Base-by-base conservation (phyloP, 1,140 invertebrate species). In the Temnothorax nylanderi region DNA sequence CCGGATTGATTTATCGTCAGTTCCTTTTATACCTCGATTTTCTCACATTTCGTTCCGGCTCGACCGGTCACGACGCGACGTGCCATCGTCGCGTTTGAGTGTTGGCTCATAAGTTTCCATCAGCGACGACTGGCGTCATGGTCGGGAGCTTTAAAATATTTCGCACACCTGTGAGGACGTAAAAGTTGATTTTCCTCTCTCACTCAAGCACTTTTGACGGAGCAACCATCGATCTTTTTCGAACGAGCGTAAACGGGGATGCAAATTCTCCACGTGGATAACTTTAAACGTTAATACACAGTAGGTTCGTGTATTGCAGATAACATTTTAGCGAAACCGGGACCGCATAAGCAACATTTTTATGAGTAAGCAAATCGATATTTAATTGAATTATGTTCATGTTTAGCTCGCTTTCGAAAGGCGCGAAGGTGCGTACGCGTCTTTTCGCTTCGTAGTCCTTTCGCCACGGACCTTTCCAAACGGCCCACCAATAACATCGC, bases 1-100 rank as follows among this genome's bases (percentile, higher is more conserved):
- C 16, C n/a, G 44, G 51, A 74, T 84, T 76, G 88, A 89, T 90
- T 89, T 90, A 89, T 89, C 76, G 49, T 32, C 60, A 49, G 51
- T 49, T 58, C 21, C 49, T 65, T 76, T 74, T 69, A 16, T 51
- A 60, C 44, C 85, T 90, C 65, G 65, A 89, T 90, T 87, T 80
- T 89, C 85, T 89, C 88, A 69, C 74, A 87, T 89, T 89, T 87
- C 60, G 58, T 78, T 67, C n/a, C 64, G 44, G 65, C n/a, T 18
- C n/a, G 62, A 80, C 75, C 37, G 56, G 67, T 86, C 89, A 85
- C 80, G 88, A 89, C 26, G 26, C 26, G 26, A 26, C 21, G 37
- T 54, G 32, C 75, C 65, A 78, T 75, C 72, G 51, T 80, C 72
- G 64, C 84, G 34, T 58, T 71, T 21, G 26, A 51, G 26, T 49